Conservation (phyloP, 2,888 invertebrate genomes). For the Polyommatus iphigenia region DNA sequence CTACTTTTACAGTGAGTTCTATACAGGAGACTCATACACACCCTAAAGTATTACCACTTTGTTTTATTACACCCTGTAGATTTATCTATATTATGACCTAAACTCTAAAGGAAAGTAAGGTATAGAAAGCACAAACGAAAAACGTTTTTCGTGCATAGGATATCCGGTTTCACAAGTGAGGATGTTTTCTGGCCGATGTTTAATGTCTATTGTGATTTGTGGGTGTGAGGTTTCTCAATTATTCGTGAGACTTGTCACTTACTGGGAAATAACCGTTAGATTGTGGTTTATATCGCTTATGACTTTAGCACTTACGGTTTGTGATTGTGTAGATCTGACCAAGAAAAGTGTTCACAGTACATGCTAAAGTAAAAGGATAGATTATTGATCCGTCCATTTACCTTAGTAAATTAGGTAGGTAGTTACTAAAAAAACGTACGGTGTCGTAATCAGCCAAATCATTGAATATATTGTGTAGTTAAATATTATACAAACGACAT, state of each 20-base stretch:
- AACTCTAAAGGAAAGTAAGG: not conserved
- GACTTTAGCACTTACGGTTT: not conserved
- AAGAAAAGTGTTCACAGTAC: not conserved
- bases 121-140: not conserved
- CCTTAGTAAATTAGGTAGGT: too few relatives aligned
- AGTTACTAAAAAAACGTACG: too few relatives aligned
- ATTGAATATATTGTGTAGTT: too few relatives aligned
- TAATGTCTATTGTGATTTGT: not conserved
- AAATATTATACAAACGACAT: too few relatives aligned
- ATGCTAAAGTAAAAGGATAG: too few relatives aligned
- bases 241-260: constrained; percentile 9
- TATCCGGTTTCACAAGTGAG: constrained; percentile 6
- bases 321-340: not conserved
- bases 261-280: not conserved
- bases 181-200: constrained; percentile 12
- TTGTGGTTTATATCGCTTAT: constrained; percentile 1
- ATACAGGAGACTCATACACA: too few relatives aligned
- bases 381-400: too few relatives aligned
- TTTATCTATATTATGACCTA: too few relatives aligned
- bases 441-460: too few relatives aligned
- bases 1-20: too few relatives aligned
- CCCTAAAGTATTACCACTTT: too few relatives aligned
- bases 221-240: constrained; percentile 10
- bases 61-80: too few relatives aligned
- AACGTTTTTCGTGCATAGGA: constrained; percentile 18